Conservation (phyloP, 2,888 invertebrate genomes). For the Andricus quercusramuli region DNA sequence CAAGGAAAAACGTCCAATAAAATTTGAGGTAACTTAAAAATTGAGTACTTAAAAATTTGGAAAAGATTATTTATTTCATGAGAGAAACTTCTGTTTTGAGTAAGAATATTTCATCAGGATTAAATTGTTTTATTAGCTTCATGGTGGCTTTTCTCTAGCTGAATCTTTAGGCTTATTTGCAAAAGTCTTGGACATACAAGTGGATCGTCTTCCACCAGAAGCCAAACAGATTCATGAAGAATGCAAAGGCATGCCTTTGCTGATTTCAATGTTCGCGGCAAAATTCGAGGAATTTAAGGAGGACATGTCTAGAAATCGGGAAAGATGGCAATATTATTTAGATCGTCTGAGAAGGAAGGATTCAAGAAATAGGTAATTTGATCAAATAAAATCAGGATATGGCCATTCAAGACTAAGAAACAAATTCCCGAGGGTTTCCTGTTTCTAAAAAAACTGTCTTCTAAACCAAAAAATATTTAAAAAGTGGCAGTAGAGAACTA, state of each 20-base stretch:
- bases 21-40: slow-evolving; percentile 67
- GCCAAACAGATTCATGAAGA: slow-evolving; percentile 84
- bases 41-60: slow-evolving; percentile 42
- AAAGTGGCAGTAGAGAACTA: too few relatives aligned
- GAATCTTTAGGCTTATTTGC: slow-evolving; percentile 84
- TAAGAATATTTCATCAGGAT: neutral
- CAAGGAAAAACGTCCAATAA: slow-evolving; percentile 65
- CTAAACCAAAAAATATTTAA: too few relatives aligned
- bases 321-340: slow-evolving; percentile 83
- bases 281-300: slow-evolving; percentile 83
- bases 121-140: slow-evolving; percentile 78
- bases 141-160: slow-evolving; percentile 83
- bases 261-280: slow-evolving; percentile 84
- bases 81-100: neutral
- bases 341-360: slow-evolving; percentile 81
- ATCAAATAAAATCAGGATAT: neutral
- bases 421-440: too few relatives aligned
- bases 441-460: too few relatives aligned
- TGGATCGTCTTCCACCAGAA: slow-evolving; percentile 80
- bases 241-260: slow-evolving; percentile 86
- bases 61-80: slow-evolving; percentile 33
- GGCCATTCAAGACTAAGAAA: too few relatives aligned
- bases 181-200: slow-evolving; percentile 80
- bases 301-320: slow-evolving; percentile 79
- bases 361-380: slow-evolving; percentile 71